These are phyloP conservation scores for Sebastes oblongus DNA, from an alignment of 2,797 vertebrate genomes.

Conservation along the genomic window DNA sequence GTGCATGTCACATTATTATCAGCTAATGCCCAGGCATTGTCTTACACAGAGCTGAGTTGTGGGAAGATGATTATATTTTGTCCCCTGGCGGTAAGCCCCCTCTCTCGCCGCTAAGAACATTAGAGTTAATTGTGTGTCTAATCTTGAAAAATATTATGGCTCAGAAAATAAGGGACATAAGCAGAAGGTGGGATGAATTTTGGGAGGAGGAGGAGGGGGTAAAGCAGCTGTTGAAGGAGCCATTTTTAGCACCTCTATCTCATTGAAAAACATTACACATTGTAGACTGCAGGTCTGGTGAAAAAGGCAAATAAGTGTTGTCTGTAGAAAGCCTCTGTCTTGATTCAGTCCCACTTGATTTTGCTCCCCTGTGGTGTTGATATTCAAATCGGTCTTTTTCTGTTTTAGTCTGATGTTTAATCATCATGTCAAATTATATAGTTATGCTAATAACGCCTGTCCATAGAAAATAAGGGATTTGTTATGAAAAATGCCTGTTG, in stretches of 20 bases:
- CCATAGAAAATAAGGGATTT: constrained; percentile 38
- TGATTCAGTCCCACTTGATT: constrained; percentile 12
- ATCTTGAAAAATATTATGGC: constrained; percentile 71
- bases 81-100: constrained; percentile 47
- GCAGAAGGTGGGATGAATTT: constrained; percentile 60
- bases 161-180: constrained; percentile 47
- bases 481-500: constrained; percentile 27
- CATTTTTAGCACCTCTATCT: constrained; percentile 74
- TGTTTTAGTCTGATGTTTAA: constrained; percentile 51
- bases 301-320: constrained; percentile 49
- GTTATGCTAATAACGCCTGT: constrained; percentile 57
- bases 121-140: constrained; percentile 71
- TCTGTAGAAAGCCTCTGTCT: constrained; percentile 34
- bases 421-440: constrained; percentile 59
- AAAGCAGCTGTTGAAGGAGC: constrained; percentile 75
- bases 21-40: constrained; percentile 50
- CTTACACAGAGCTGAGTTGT: constrained; percentile 42
- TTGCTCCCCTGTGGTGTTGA: constrained; percentile 15
- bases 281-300: constrained; percentile 39
- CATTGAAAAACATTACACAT: constrained; percentile 75
- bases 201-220: constrained; percentile 9
- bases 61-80: constrained; percentile 59
- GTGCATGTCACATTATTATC: constrained; percentile 47
- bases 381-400: constrained; percentile 52
- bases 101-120: constrained; percentile 52